phyloP scores from a whole-genome alignment of 1,140 invertebrate genomes.

The Pogonus chalceus region DNA sequence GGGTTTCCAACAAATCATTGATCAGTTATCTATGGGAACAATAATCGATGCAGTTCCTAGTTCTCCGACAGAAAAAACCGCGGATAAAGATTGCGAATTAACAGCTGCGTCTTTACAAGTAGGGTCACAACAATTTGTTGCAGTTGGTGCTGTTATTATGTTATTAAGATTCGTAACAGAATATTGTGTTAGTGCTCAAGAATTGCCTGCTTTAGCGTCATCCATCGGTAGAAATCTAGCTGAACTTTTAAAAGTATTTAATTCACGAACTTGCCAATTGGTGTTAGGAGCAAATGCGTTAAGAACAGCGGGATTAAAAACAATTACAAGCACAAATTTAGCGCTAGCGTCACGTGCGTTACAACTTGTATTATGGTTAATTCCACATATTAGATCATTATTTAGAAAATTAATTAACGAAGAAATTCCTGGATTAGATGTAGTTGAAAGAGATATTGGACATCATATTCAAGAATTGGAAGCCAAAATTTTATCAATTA shows the following conservation, averaged over 20 bases:
- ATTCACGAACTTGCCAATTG: constrained; percentile 86
- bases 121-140: constrained; percentile 71
- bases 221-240: constrained; percentile 69
- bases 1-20: constrained; percentile 78
- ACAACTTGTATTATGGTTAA: constrained; percentile 66
- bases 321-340: constrained; percentile 90
- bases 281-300: constrained; percentile 92
- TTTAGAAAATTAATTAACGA: constrained; percentile 45
- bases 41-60: constrained; percentile 28
- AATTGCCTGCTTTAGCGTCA: constrained; percentile 52
- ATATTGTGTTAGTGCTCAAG: constrained; percentile 72
- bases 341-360: constrained; percentile 84
- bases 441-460: constrained; percentile 66
- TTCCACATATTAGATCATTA: constrained; percentile 58
- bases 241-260: constrained; percentile 82
- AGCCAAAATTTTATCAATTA: constrained; percentile 81
- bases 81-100: constrained; percentile 15
- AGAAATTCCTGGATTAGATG: constrained; percentile 43
- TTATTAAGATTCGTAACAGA: constrained; percentile 80
- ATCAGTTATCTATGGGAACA: constrained; percentile 50
- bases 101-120: constrained; percentile 49
- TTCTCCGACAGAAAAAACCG: constrained; percentile 21
- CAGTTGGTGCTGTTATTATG: constrained; percentile 76
- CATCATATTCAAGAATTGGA: constrained; percentile 88
- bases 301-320: constrained; percentile 88